A percentile compares a stretch with the other conserved stretches of the same genome.
phyloP scores from a whole-genome alignment of 1,140 invertebrate genomes.

The Nasonia giraulti region DNA sequence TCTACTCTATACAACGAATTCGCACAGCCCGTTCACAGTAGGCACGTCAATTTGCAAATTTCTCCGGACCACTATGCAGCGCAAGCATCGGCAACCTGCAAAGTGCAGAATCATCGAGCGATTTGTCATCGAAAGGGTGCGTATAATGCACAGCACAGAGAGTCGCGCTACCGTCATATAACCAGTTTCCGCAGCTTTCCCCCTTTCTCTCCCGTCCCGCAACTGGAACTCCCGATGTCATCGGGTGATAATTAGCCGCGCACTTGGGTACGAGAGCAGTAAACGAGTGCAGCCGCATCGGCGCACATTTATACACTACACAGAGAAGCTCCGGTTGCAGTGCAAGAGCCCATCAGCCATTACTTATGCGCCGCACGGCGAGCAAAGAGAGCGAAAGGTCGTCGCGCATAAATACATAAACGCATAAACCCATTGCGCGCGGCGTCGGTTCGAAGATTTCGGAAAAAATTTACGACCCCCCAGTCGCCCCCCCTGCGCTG shows the following conservation, averaged over 20 bases:
- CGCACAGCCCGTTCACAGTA: too few species aligned
- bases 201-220: too few species aligned
- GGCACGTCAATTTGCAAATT: too few species aligned
- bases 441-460: conserved; percentile 47
- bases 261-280: not conserved
- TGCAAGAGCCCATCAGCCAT: not conserved
- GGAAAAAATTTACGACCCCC: conserved; percentile 59
- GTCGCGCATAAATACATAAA: conserved; percentile 58
- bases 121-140: not conserved
- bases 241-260: not conserved
- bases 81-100: not conserved
- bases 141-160: not conserved
- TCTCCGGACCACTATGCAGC: too few species aligned
- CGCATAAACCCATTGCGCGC: conserved; percentile 55
- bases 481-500: not conserved
- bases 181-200: not conserved
- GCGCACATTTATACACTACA: too few species aligned
- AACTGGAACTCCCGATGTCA: not conserved
- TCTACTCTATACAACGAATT: too few species aligned
- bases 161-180: too few species aligned
- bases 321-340: not conserved
- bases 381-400: not conserved
- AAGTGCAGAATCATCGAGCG: not conserved
- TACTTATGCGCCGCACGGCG: not conserved
- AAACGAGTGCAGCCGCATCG: not conserved